A percentile compares a stretch with the other conserved stretches of the same genome.
phyloP scores from a whole-genome alignment of 2,888 invertebrate species.

The Drosophila paucipuncta region DNA sequence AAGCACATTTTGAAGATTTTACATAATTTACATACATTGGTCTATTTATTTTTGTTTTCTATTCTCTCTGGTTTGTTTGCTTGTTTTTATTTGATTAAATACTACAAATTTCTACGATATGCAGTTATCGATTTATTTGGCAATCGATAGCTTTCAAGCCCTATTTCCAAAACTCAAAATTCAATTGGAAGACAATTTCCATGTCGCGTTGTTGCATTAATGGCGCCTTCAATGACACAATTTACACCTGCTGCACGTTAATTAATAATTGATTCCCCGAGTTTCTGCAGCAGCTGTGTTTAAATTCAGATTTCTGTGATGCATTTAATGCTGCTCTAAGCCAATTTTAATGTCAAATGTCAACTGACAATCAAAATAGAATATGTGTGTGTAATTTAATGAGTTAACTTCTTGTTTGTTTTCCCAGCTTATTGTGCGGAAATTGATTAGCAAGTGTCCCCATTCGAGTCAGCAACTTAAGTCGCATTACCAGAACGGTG shows the following conservation, averaged over 20 bases:
- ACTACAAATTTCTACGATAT: not conserved
- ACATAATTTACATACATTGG: not conserved
- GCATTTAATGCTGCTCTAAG: not conserved
- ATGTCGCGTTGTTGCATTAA: not conserved
- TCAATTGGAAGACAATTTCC: slow-evolving; percentile 8
- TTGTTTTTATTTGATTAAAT: not conserved
- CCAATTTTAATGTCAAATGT: slow-evolving; percentile 13
- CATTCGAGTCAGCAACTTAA: slow-evolving; percentile 7
- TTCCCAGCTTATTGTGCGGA: slow-evolving; percentile 7
- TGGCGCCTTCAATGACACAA: not conserved
- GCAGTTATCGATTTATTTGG: not conserved
- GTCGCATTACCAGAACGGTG: slow-evolving; percentile 2
- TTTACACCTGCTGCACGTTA: slow-evolving; percentile 2
- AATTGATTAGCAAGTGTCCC: slow-evolving; percentile 23
- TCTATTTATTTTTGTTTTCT: not conserved
- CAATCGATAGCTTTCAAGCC: not conserved
- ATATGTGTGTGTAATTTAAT: not conserved
- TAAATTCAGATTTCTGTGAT: slow-evolving; percentile 3
- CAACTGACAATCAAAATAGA: slow-evolving; percentile 13
- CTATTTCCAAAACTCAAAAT: not conserved
- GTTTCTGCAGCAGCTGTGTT: not conserved
- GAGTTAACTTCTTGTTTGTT: slow-evolving; percentile 8
- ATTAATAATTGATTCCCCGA: slow-evolving; percentile 19
- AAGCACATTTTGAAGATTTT: not conserved
- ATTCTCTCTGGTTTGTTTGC: not conserved